These are phyloP conservation scores for Drosophila melanosoma DNA, from an alignment of 2,888 invertebrate species.

Conservation along the genomic window DNA sequence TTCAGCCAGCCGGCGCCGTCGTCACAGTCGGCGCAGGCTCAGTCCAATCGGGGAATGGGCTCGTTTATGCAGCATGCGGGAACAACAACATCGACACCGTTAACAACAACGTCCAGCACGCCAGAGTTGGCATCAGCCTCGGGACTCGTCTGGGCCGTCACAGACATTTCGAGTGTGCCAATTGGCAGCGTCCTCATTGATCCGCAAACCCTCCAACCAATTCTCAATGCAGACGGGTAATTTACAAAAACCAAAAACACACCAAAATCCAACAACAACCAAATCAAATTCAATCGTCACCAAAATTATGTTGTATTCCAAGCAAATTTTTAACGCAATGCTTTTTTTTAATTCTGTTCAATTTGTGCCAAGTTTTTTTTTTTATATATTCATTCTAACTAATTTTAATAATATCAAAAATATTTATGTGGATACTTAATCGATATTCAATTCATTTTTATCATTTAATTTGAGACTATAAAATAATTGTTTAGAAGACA, in stretches of 20 bases:
- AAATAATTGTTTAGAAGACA: conserved; percentile 6
- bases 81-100: conserved; percentile 47
- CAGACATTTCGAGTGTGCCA: conserved; percentile 93
- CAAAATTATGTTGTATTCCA: conserved; percentile 36
- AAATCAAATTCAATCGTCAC: conserved; percentile 39
- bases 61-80: conserved; percentile 49
- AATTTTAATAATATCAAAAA: conserved; percentile 4
- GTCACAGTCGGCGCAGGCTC: conserved; percentile 34
- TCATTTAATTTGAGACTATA: neutral
- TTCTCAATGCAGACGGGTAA: conserved; percentile 86
- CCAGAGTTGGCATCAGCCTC: conserved; percentile 66
- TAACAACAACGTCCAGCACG: conserved; percentile 45
- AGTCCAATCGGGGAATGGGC: conserved; percentile 45
- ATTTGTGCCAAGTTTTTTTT: conserved; percentile 6
- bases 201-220: conserved; percentile 87
- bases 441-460: neutral
- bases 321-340: conserved; percentile 32
- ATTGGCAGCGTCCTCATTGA: conserved; percentile 95
- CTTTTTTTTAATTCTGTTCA: conserved; percentile 19
- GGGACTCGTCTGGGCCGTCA: conserved; percentile 93
- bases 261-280: conserved; percentile 56
- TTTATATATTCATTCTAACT: conserved; percentile 18
- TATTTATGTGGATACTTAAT: conserved; percentile 1
- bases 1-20: conserved; percentile 73
- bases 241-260: conserved; percentile 81